phyloP scores from a whole-genome alignment of 2,113 vertebrate species.

The Hepsetus odoe region DNA sequence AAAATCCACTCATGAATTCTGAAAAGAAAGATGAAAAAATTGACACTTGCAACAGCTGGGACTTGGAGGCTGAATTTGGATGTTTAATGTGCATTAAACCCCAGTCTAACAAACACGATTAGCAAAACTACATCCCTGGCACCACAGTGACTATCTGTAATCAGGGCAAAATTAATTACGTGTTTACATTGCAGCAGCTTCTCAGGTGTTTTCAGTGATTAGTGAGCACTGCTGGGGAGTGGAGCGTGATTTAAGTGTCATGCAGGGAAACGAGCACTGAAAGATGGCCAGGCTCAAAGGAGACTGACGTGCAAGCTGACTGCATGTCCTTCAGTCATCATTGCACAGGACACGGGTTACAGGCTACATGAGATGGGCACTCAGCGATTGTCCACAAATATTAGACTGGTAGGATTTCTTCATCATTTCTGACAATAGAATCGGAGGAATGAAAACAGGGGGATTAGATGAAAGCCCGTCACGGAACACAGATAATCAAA shows the following conservation, averaged over 20 bases:
- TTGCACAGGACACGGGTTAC: conserved; percentile 34
- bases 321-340: conserved; percentile 49
- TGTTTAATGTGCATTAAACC: conserved; percentile 12
- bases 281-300: conserved; percentile 18
- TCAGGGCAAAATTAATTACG: conserved; percentile 53
- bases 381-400: conserved; percentile 13
- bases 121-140: conserved; percentile 24
- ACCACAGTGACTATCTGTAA: conserved; percentile 31
- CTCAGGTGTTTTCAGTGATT: conserved; percentile 40
- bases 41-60: background rate
- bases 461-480: conserved; percentile 13
- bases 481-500: background rate
- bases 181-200: conserved; percentile 50
- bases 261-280: conserved; percentile 17
- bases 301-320: conserved; percentile 34
- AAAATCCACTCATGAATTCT: background rate
- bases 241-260: conserved; percentile 9
- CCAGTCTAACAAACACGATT: conserved; percentile 39
- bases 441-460: conserved; percentile 17
- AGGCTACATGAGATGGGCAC: conserved; percentile 9
- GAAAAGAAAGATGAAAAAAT: background rate
- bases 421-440: conserved; percentile 39
- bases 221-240: conserved; percentile 29
- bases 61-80: background rate
- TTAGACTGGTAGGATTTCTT: background rate